Percentiles rank a stretch among this genome's conserved stretches.
phyloP scores from a whole-genome alignment of 2,113 vertebrate species.

The Jaculus jaculus region DNA sequence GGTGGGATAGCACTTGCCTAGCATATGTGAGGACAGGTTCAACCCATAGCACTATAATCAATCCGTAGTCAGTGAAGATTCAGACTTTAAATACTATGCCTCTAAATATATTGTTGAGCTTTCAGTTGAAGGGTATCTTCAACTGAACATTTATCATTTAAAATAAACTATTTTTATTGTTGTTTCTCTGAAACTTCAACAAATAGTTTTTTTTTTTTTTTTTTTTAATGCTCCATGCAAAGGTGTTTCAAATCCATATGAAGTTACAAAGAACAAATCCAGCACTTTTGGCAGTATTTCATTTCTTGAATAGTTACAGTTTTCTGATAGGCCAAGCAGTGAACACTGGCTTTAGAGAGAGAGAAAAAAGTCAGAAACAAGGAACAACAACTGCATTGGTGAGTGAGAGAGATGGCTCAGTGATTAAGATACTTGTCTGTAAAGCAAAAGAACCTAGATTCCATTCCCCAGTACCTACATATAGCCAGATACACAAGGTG shows the following conservation, averaged over 20 bases:
- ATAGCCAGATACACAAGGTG: too few relatives aligned
- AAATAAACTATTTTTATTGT: background rate
- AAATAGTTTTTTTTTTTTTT: too few relatives aligned
- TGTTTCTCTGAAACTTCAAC: constrained; percentile 10
- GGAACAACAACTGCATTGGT: background rate
- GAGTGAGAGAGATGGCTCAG: too few relatives aligned
- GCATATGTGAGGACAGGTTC: background rate
- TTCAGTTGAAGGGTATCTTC: background rate
- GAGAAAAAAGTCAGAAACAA: background rate
- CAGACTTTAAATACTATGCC: background rate
- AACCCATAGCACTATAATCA: background rate
- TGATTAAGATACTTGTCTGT: too few relatives aligned
- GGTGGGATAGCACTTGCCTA: background rate
- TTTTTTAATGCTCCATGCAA: background rate
- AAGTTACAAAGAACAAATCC: background rate
- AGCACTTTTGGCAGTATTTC: background rate
- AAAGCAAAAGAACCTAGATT: too few relatives aligned
- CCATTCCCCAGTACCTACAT: too few relatives aligned
- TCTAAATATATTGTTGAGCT: background rate
- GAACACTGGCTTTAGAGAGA: background rate
- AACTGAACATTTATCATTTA: background rate
- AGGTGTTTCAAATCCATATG: background rate
- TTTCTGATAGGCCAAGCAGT: background rate
- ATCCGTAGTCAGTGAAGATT: background rate
- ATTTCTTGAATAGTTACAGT: background rate